Percentiles rank a stretch among this genome's conserved stretches.
Evolutionary conservation across 2,888 invertebrate genomes (phyloP).

Genomic region (Mechanitis mazaeus): DNA sequence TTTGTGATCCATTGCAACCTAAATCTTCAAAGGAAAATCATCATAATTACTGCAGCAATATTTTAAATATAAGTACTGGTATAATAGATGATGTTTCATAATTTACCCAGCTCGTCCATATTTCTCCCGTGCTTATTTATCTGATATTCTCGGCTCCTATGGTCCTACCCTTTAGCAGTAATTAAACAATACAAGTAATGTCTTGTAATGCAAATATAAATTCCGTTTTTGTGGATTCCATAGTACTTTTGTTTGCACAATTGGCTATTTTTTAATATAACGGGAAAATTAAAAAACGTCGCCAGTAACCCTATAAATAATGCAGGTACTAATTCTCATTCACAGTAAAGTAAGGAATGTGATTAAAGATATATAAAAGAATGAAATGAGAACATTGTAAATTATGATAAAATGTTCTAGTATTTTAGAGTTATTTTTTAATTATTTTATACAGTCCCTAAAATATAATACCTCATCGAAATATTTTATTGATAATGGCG

Average conservation of each 20-base stretch:
- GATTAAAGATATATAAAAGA: slow-evolving; percentile 27
- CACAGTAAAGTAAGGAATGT: slow-evolving; percentile 1
- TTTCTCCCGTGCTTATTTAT: slow-evolving; percentile 39
- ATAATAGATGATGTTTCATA: slow-evolving; percentile 38
- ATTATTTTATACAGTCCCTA: too few species aligned
- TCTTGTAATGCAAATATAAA: slow-evolving; percentile 48
- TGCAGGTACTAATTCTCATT: background rate
- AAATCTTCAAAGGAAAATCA: slow-evolving; percentile 2
- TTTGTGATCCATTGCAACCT: slow-evolving; percentile 48
- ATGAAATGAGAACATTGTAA: slow-evolving; percentile 43
- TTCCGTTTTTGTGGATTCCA: slow-evolving; percentile 47
- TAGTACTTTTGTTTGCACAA: slow-evolving; percentile 51
- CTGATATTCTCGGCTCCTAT: slow-evolving; percentile 36
- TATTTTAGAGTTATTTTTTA: slow-evolving; percentile 21
- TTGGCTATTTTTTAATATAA: slow-evolving; percentile 43
- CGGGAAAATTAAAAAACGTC: slow-evolving; percentile 42
- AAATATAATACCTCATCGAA: too few species aligned
- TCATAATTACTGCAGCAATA: slow-evolving; percentile 33
- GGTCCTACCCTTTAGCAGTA: slow-evolving; percentile 43
- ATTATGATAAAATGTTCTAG: slow-evolving; percentile 46
- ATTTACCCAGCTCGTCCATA: slow-evolving; percentile 36
- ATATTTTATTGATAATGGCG: too few species aligned
- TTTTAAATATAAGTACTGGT: slow-evolving; percentile 43
- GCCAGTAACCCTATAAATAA: slow-evolving; percentile 27
- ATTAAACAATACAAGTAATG: slow-evolving; percentile 48